Conservation (phyloP, 1,140 invertebrate species). For the Cyclina sinensis region DNA sequence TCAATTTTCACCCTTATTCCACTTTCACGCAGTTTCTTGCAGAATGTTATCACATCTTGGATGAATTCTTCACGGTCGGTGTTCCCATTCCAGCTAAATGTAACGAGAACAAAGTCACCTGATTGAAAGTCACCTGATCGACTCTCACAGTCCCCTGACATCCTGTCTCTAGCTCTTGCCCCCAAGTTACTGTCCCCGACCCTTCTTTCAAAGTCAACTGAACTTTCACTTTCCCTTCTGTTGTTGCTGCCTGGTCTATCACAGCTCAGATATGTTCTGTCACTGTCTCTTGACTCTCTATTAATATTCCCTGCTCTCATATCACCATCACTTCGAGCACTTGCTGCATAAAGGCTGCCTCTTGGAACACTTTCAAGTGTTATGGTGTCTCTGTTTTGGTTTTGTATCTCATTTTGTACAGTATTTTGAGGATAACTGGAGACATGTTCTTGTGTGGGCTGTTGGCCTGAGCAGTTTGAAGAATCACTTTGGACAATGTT, state of each 20-base stretch:
- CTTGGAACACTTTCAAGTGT: no score
- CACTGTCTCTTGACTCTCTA: not conserved
- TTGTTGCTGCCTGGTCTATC: not conserved
- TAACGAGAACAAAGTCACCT: not conserved
- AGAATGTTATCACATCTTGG: not conserved
- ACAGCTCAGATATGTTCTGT: not conserved
- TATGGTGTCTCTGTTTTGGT: no score
- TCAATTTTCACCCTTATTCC: conserved; percentile 37
- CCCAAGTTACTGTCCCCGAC: not conserved
- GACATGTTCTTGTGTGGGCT: not conserved
- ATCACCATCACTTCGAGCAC: no score
- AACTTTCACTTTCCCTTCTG: no score
- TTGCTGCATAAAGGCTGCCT: no score
- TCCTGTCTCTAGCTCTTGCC: not conserved
- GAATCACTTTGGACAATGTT: conserved; percentile 2
- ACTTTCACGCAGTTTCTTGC: not conserved
- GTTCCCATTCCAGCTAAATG: conserved; percentile 41
- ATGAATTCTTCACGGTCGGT: not conserved
- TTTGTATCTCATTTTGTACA: no score
- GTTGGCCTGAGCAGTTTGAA: not conserved
- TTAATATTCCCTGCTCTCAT: no score
- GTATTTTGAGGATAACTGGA: not conserved
- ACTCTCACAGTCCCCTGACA: not conserved
- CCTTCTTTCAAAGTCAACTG: no score
- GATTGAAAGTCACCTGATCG: no score